Base-by-base conservation (phyloP, 1,140 invertebrate genomes). In the Aphidius ervi region DNA sequence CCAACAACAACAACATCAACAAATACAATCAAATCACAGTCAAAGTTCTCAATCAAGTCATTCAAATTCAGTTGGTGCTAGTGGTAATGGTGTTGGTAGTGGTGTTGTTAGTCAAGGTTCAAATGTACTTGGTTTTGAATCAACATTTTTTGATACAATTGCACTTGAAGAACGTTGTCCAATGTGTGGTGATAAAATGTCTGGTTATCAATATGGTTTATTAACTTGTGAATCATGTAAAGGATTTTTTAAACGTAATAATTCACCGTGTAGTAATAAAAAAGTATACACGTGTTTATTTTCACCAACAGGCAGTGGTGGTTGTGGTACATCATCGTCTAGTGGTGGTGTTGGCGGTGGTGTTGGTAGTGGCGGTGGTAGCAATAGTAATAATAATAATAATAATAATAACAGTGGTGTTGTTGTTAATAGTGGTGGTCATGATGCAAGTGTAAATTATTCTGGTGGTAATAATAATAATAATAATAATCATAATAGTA, bases 201-300 rank as follows among this genome's bases (percentile, higher is more conserved):
- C 95, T 69, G 97, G 97, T 63, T 99, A 99, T 81, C 98, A 99
- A 79, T 99, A 99, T 81, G 97, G 97, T 46, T 87, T 99, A 56
- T 86, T 99, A 56, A 99, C 97, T 61, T 99, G 98, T 83, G 98
- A 99, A 78, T 96, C 94, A 63, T 99, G 98, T 82, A 99, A 99
- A 77, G 96, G 97, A 58, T 99, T 99, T 83, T 99, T 99, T 84
- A 99, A 99, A 82, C 86, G 97, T 68, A 99, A 76, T 63, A 73
- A 62, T 54, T 76, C 77, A 49, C 78, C 97, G 70, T 97, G 98
- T 62, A 96, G 97, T 79, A 99, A 97, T 81, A 98, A 99, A 82
- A 99, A 99, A 82, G 92, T 97, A 61, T 95, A 97, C 82, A 86
- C 87, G 66, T 88, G 87, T 84, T 80, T 89, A 67, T 90, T 89